These are phyloP conservation scores for Hippocampus barbouri DNA, from an alignment of 2,113 vertebrate genomes.

Conservation along the genomic window DNA sequence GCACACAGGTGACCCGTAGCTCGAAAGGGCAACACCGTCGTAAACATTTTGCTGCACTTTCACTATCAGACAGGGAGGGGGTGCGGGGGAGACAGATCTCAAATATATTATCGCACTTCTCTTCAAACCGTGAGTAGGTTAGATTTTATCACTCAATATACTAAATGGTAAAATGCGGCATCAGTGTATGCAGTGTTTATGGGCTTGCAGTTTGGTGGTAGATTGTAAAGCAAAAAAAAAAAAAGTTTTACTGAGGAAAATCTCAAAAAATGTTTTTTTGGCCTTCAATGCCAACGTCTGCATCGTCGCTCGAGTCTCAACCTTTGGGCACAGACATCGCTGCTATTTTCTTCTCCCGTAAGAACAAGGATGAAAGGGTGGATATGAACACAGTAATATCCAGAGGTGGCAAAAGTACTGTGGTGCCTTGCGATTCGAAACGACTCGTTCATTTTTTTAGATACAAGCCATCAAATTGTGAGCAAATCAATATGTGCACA, in stretches of 20 bases:
- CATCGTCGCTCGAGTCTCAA: conserved; percentile 38
- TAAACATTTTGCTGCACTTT: conserved; percentile 23
- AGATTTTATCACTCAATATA: not conserved
- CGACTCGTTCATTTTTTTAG: no score
- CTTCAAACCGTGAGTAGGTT: not conserved
- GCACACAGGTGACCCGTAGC: conserved; percentile 27
- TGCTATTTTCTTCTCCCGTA: conserved; percentile 9
- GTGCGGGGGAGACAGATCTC: not conserved
- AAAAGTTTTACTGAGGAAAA: not conserved
- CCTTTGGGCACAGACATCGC: conserved; percentile 27
- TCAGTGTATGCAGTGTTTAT: not conserved
- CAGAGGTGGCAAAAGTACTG: not conserved
- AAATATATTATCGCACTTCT: conserved; percentile 1
- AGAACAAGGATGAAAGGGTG: not conserved
- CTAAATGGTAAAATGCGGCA: not conserved
- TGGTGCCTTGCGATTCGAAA: no score
- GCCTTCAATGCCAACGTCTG: conserved; percentile 41
- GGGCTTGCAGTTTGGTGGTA: not conserved
- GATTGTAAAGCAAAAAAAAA: not conserved
- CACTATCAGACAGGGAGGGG: conserved; percentile 12
- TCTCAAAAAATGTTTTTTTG: conserved; percentile 1
- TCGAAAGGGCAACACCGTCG: conserved; percentile 34
- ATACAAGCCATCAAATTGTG: no score
- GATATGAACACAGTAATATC: conserved; percentile 12
- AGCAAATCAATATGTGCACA: no score